Conservation (phyloP, 35 echinoderm and acorn worm species). For the Strongylocentrotus purpuratus region DNA sequence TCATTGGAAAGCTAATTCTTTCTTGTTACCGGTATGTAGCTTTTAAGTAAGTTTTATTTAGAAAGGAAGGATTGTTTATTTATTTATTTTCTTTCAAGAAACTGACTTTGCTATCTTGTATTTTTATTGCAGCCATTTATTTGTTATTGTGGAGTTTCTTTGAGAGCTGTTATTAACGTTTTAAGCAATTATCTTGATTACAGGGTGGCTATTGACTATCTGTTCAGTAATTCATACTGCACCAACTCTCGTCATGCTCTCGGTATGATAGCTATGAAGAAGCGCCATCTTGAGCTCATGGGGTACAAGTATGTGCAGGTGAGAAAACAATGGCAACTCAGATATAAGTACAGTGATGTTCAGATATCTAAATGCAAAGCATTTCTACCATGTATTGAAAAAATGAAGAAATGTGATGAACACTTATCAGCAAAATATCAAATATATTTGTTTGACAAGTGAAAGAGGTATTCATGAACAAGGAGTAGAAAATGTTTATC, state of each 20-base stretch:
- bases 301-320: constrained; percentile 83
- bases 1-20: no score
- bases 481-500: no score
- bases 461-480: no score
- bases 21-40: no score
- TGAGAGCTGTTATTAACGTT: background rate
- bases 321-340: background rate
- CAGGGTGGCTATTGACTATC: constrained; percentile 88
- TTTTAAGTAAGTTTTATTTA: no score
- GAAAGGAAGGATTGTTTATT: no score
- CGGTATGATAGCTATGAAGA: constrained; percentile 70
- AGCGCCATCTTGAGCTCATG: constrained; percentile 77
- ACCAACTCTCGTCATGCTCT: constrained; percentile 71
- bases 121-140: no score
- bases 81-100: no score
- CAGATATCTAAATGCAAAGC: no score
- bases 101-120: background rate
- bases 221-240: constrained; percentile 65
- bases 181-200: constrained; percentile 30
- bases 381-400: no score
- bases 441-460: background rate
- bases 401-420: background rate
- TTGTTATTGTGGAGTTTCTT: no score
- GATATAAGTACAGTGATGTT: background rate
- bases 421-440: background rate